Evolutionary conservation across 1,140 invertebrate genomes (phyloP), one percentile per base, ranked within the genome.

Genomic region (Panagrolaimus sp.): DNA sequence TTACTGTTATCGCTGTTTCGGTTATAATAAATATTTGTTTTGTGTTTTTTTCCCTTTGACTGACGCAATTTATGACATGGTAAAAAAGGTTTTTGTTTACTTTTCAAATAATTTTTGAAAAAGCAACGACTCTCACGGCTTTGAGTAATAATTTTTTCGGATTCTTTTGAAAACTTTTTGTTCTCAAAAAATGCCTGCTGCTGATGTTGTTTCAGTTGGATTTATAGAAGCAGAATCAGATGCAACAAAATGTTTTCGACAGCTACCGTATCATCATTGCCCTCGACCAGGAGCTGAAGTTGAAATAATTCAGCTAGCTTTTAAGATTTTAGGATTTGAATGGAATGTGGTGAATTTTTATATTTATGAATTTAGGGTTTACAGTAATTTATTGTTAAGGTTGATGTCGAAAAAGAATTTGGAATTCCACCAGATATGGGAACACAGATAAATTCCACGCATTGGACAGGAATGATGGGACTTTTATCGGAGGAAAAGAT

Each of bases 231-330:
- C 67, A 27, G 67, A 71, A 44, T 66, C 66, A 16, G 72, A 74
- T 66, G 72, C 72, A 1, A 72, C 65, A 70, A 74, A 71, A 44
- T 74, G 72, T 57, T 74, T 67, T 20, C 72, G 72, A 9, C 66
- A 64, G 38, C 9, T 74, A 38, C 72, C 72, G 2, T 47, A 61
- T 14, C 72, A 68, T 38, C 43, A 42, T 0, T 74, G 72, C 61
- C 38, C 62, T 14, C 65, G 70, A 51, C 72, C 72, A 27, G 72
- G 72, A 11, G 66, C 72, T 8, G 72, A 74, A 63, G 61, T 74
- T 9, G 72, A 74, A 53, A 74, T 74, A 53, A 67, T 74, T 44
- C 53, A 57, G 31, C 47, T 71, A 53, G 72, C 67, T 20, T 65
- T 74, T 65, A 16, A 71, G n/a, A 74, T 74, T 38, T 45, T 74